Conservation (phyloP, 2,888 invertebrate species). For the Aleiodes leptofemur region DNA sequence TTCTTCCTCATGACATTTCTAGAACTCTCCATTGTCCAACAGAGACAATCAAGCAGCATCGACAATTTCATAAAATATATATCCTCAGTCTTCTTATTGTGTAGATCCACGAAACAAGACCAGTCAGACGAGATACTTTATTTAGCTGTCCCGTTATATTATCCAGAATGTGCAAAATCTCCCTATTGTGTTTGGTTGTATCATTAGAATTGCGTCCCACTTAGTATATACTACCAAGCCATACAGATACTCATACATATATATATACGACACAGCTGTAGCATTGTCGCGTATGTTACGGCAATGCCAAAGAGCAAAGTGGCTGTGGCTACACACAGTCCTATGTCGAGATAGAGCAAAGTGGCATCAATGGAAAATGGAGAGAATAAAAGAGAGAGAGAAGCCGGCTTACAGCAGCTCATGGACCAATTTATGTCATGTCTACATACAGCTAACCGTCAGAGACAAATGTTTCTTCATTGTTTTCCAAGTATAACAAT, state of each 20-base stretch:
- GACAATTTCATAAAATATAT: too few relatives aligned
- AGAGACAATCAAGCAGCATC: too few relatives aligned
- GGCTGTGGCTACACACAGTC: neutral
- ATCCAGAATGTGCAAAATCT: slow-evolving; percentile 15
- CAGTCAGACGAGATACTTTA: slow-evolving; percentile 26
- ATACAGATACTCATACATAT: neutral
- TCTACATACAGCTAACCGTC: slow-evolving; percentile 29
- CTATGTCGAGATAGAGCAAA: slow-evolving; percentile 2
- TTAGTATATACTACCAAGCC: neutral
- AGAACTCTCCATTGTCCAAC: too few relatives aligned
- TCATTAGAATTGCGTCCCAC: slow-evolving; percentile 12
- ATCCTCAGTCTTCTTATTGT: too few relatives aligned
- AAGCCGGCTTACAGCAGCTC: neutral
- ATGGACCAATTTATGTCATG: slow-evolving; percentile 33
- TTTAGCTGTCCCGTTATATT: slow-evolving; percentile 9
- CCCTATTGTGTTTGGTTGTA: slow-evolving; percentile 20
- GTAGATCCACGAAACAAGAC: too few relatives aligned
- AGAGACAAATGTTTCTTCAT: slow-evolving; percentile 32
- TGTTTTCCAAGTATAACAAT: slow-evolving; percentile 20
- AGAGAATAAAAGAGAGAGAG: neutral
- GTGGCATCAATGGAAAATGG: neutral
- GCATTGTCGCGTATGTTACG: slow-evolving; percentile 20
- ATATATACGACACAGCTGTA: slow-evolving; percentile 9
- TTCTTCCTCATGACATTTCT: too few relatives aligned
- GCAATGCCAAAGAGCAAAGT: slow-evolving; percentile 11